Conservation (phyloP, 2,888 invertebrate species). For the Rhimphoctona megacephalus region DNA sequence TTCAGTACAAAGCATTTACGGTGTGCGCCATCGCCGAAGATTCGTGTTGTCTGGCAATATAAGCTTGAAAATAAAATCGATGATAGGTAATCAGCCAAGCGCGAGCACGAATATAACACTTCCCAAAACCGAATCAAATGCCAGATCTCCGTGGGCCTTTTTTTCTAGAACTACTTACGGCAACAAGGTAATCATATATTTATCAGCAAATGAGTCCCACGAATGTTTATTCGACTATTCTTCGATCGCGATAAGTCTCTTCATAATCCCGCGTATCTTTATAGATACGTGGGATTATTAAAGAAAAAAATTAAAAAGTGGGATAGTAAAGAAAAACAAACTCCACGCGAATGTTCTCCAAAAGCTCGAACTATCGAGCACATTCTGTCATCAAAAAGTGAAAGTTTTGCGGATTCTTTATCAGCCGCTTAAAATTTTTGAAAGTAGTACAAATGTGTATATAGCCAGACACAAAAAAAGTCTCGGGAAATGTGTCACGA, state of each 20-base stretch:
- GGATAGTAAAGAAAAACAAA: not conserved
- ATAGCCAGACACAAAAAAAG: slow-evolving; percentile 44
- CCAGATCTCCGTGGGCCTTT: not conserved
- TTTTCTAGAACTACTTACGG: not conserved
- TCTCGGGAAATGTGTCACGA: slow-evolving; percentile 7
- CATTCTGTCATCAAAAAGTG: slow-evolving; percentile 17
- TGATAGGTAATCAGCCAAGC: slow-evolving; percentile 42
- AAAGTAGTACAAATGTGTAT: slow-evolving; percentile 49
- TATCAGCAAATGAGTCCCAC: not conserved
- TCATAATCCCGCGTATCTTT: not conserved
- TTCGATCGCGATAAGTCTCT: not conserved
- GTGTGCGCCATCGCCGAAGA: slow-evolving; percentile 14
- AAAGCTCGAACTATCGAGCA: not conserved
- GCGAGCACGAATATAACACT: slow-evolving; percentile 29
- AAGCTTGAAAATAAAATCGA: slow-evolving; percentile 48
- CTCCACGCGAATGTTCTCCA: not conserved
- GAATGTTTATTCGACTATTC: not conserved
- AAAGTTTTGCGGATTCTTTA: slow-evolving; percentile 21
- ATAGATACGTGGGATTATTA: too few species aligned
- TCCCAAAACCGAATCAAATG: slow-evolving; percentile 29
- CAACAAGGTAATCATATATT: not conserved
- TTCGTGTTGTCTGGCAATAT: slow-evolving; percentile 48
- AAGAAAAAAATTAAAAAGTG: too few species aligned
- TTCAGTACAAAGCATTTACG: slow-evolving; percentile 26
- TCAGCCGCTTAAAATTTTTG: slow-evolving; percentile 27